A percentile compares a stretch with the other conserved stretches of the same genome.
phyloP scores from a whole-genome alignment of 2,888 invertebrate species.

The Acanthopleura granulata region DNA sequence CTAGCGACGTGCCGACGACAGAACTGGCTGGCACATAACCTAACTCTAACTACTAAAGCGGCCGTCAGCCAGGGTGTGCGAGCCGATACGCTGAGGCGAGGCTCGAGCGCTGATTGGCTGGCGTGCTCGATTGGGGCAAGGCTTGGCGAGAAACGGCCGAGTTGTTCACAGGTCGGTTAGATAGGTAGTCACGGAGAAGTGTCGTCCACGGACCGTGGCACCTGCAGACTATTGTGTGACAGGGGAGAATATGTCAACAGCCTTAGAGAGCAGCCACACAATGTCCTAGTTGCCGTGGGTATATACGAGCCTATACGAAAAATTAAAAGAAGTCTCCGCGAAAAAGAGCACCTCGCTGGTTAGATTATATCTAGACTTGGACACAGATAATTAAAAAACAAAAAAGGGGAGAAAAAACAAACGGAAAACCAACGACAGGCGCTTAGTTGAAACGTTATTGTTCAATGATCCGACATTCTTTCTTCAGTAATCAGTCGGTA shows the following conservation, averaged over 20 bases:
- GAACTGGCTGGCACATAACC: background rate
- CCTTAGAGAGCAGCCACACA: background rate
- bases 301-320: no score
- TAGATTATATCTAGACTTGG: no score
- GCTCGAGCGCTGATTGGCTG: constrained; percentile 21
- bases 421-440: no score
- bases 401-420: no score
- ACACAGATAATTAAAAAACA: no score
- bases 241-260: constrained; percentile 14
- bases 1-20: background rate
- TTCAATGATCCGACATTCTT: no score
- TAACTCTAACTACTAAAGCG: background rate
- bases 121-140: constrained; percentile 12
- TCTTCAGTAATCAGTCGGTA: no score
- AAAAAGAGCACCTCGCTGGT: no score
- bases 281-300: background rate
- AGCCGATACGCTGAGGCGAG: background rate
- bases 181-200: constrained; percentile 15
- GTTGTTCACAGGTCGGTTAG: constrained; percentile 1
- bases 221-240: constrained; percentile 15
- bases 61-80: background rate
- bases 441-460: no score
- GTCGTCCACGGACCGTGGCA: constrained; percentile 4
- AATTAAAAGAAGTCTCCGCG: background rate
- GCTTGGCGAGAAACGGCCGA: constrained; percentile 16